Evolutionary conservation across 1,140 invertebrate species (phyloP).

Genomic region (Nasonia giraulti): DNA sequence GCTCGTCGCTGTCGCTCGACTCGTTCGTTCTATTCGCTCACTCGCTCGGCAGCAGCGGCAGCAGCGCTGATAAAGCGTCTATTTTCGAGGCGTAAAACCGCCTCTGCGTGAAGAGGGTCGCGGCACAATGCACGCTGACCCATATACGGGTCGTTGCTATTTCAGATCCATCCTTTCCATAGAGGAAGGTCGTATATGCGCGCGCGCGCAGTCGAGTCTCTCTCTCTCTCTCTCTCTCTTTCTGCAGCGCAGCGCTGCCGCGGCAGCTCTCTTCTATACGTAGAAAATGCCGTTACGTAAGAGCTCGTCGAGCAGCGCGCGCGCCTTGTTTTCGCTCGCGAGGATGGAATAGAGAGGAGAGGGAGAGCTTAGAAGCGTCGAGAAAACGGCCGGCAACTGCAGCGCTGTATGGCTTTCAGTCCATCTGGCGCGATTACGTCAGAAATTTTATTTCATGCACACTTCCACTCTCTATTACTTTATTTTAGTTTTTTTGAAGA

Average conservation of each 20-base stretch:
- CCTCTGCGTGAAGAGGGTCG: slow-evolving; percentile 69
- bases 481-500: too few relatives aligned
- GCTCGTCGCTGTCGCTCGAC: not conserved
- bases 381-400: slow-evolving; percentile 10
- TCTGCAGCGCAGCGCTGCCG: slow-evolving; percentile 5
- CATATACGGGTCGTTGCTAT: slow-evolving; percentile 75
- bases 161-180: slow-evolving; percentile 75
- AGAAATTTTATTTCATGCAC: slow-evolving; percentile 1
- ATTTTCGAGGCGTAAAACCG: slow-evolving; percentile 62
- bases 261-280: slow-evolving; percentile 19
- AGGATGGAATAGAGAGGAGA: not conserved
- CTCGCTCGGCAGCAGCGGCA: slow-evolving; percentile 16
- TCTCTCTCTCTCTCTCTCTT: slow-evolving; percentile 15
- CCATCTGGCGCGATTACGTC: slow-evolving; percentile 43
- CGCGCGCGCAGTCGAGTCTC: slow-evolving; percentile 38
- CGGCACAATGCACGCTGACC: slow-evolving; percentile 74
- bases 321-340: slow-evolving; percentile 41
- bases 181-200: slow-evolving; percentile 72
- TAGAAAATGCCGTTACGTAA: slow-evolving; percentile 52
- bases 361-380: slow-evolving; percentile 39
- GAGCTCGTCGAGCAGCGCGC: not conserved
- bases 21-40: not conserved
- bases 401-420: slow-evolving; percentile 9
- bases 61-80: slow-evolving; percentile 64
- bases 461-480: too few relatives aligned